Evolutionary conservation across 2,888 invertebrate genomes (phyloP).

Genomic region (Cybosia mesomella): DNA sequence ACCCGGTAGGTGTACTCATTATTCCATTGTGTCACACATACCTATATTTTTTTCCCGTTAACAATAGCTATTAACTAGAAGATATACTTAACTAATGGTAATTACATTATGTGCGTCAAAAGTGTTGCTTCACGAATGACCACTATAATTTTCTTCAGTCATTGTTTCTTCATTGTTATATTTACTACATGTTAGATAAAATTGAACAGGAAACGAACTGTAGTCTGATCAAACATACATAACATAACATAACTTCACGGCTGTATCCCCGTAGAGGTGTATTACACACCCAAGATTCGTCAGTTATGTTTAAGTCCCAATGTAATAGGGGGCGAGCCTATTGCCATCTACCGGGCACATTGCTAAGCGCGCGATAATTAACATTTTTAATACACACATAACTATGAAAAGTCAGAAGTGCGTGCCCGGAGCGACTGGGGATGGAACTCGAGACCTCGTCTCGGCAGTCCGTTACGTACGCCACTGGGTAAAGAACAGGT

Average conservation of each 20-base stretch:
- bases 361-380: no score
- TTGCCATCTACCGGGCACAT: no score
- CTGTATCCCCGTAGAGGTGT: no score
- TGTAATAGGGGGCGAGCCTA: no score
- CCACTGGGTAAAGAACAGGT: no score
- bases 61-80: slow-evolving; percentile 13
- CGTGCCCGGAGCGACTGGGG: no score
- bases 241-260: neutral
- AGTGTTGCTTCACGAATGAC: slow-evolving; percentile 2
- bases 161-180: slow-evolving; percentile 18
- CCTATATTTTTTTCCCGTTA: neutral
- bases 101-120: slow-evolving; percentile 3
- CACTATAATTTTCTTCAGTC: slow-evolving; percentile 14
- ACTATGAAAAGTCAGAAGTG: no score
- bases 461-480: no score
- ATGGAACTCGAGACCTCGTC: no score
- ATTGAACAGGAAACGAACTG: neutral
- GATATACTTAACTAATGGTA: slow-evolving; percentile 12
- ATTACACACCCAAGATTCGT: no score
- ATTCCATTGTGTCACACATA: neutral
- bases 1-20: neutral
- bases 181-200: neutral
- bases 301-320: no score
- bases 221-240: neutral
- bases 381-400: no score